Percentiles rank a stretch among this genome's conserved stretches.
phyloP scores from a whole-genome alignment of 1,140 invertebrate species.

The Hydropsyche tenuis region DNA sequence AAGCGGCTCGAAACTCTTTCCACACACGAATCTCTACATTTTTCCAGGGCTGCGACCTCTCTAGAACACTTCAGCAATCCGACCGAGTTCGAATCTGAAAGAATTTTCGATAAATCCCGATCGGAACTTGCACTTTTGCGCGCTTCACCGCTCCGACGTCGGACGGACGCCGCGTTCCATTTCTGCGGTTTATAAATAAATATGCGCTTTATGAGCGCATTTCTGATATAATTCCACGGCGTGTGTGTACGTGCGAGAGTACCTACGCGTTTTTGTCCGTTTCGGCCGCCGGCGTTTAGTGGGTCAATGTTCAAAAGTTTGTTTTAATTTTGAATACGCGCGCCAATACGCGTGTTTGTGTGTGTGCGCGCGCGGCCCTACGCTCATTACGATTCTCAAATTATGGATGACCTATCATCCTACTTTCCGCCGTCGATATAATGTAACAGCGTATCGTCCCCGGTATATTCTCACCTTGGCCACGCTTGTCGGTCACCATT shows the following conservation, averaged over 20 bases:
- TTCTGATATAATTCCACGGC: too few relatives aligned
- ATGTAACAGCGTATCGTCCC: background rate
- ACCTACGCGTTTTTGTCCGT: conserved; percentile 10
- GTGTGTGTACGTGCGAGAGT: background rate
- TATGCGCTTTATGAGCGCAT: background rate
- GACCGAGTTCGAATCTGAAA: too few relatives aligned
- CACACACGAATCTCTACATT: too few relatives aligned
- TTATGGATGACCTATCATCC: conserved; percentile 39
- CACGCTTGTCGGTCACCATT: background rate
- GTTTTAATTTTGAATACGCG: conserved; percentile 16
- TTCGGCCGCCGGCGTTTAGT: conserved; percentile 24
- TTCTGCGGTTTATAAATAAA: conserved; percentile 1
- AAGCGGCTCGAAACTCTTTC: too few relatives aligned
- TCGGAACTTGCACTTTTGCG: too few relatives aligned
- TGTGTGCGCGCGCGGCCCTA: conserved; percentile 20
- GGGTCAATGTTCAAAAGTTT: conserved; percentile 38
- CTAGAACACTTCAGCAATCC: too few relatives aligned
- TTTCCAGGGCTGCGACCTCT: too few relatives aligned
- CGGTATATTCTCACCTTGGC: conserved; percentile 3
- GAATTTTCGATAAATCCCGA: too few relatives aligned
- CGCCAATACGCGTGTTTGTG: too few relatives aligned
- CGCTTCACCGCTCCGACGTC: too few relatives aligned
- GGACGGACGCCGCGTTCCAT: background rate
- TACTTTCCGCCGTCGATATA: conserved; percentile 20
- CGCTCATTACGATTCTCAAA: conserved; percentile 32